phyloP scores from a whole-genome alignment of 2,888 invertebrate genomes.

The Anodontia alba region DNA sequence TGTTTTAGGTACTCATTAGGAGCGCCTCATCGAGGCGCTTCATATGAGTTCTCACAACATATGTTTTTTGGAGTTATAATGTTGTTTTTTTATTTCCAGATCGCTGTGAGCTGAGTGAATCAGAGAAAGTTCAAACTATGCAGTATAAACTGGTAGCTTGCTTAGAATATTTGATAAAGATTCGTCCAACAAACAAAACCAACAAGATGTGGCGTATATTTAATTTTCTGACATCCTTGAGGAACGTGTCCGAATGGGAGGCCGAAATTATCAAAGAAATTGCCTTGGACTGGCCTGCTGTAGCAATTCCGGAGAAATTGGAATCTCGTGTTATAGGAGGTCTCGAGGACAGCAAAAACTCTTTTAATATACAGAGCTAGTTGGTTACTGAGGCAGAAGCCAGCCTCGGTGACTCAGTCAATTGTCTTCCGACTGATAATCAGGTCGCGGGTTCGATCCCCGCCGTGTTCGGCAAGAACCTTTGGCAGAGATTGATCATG shows the following conservation, averaged over 20 bases:
- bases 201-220: neutral
- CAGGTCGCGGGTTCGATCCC: too few relatives aligned
- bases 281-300: neutral
- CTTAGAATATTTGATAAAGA: slow-evolving; percentile 29
- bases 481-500: too few relatives aligned
- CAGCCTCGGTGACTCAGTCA: too few relatives aligned
- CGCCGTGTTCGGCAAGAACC: too few relatives aligned
- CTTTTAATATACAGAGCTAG: too few relatives aligned
- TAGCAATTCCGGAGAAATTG: neutral
- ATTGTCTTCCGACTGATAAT: too few relatives aligned
- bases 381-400: too few relatives aligned
- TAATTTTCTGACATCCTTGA: neutral
- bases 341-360: neutral
- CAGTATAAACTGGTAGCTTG: slow-evolving; percentile 38
- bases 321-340: neutral
- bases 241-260: slow-evolving; percentile 6
- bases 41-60: too few relatives aligned
- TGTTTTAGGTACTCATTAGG: too few relatives aligned
- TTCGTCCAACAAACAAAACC: neutral
- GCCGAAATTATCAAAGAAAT: neutral
- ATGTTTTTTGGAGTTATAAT: too few relatives aligned
- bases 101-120: slow-evolving; percentile 24
- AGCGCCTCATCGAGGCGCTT: too few relatives aligned
- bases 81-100: slow-evolving; percentile 29
- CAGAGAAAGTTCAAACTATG: slow-evolving; percentile 30